Conservation (phyloP, 2,888 invertebrate species). For the Ophonus ardosiacus region DNA sequence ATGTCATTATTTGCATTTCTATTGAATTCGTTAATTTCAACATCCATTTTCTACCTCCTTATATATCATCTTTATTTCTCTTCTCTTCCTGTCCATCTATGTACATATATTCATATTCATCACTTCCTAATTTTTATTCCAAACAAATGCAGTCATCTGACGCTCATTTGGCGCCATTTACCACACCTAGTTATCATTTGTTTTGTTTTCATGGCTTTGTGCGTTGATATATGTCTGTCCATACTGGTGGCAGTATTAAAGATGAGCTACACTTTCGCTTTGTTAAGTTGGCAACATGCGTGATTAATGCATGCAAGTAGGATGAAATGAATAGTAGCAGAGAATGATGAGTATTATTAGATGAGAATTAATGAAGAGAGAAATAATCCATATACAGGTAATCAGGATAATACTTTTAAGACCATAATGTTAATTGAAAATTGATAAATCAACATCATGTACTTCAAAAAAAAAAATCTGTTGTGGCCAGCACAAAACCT, state of each 20-base stretch:
- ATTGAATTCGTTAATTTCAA: too few species aligned
- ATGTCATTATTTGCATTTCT: too few species aligned
- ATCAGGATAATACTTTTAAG: background rate
- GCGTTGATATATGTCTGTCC: background rate
- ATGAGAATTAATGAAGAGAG: background rate
- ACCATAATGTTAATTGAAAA: too few species aligned
- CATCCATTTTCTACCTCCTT: too few species aligned
- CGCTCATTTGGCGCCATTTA: conserved; percentile 6
- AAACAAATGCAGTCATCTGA: too few species aligned
- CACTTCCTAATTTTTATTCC: background rate
- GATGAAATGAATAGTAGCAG: conserved; percentile 5
- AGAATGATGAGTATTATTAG: background rate
- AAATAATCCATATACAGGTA: background rate
- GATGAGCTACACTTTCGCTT: background rate
- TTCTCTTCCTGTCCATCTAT: too few species aligned
- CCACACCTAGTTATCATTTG: background rate
- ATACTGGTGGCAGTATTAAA: background rate
- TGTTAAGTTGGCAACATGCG: conserved; percentile 20
- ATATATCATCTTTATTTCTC: too few species aligned
- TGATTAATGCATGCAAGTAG: conserved; percentile 10
- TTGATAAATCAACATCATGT: too few species aligned
- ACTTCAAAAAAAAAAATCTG: too few species aligned
- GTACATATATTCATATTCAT: background rate
- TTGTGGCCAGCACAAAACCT: too few species aligned
- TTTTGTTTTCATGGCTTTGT: conserved; percentile 11